Percentiles rank a stretch among this genome's conserved stretches.
Conservation (phyloP, 2,797 vertebrate genomes). For the Catostomus latipinnis region DNA sequence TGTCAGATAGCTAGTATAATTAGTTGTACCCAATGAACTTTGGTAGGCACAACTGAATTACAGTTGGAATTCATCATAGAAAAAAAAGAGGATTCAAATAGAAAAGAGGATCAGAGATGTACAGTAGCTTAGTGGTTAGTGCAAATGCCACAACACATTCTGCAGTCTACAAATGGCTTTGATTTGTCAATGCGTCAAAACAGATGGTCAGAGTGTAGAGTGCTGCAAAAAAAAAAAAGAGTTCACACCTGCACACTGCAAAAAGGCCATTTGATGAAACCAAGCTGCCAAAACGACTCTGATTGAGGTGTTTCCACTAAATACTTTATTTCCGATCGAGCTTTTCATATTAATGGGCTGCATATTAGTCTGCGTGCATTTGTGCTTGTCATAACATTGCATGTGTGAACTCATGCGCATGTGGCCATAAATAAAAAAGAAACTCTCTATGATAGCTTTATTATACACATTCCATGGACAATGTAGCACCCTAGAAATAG, state of each 20-base stretch:
- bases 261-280: no score
- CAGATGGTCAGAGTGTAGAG: slow-evolving; percentile 4
- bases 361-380: no score
- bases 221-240: neutral
- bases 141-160: neutral
- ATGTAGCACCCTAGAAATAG: no score
- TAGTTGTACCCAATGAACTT: neutral
- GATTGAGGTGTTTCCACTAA: no score
- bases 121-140: neutral
- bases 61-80: no score
- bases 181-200: slow-evolving; percentile 18
- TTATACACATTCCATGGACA: neutral
- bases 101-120: no score
- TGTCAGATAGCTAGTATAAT: neutral
- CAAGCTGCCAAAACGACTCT: no score
- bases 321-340: no score
- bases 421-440: neutral
- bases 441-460: neutral
- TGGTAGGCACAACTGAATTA: neutral
- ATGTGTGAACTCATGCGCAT: neutral
- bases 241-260: no score
- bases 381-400: no score
- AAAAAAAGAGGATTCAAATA: no score
- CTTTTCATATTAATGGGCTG: no score
- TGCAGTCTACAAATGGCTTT: slow-evolving; percentile 1